Percentiles rank a stretch among this genome's conserved stretches.
Conservation (phyloP, 2,888 invertebrate species). For the Rosalia funebris region DNA sequence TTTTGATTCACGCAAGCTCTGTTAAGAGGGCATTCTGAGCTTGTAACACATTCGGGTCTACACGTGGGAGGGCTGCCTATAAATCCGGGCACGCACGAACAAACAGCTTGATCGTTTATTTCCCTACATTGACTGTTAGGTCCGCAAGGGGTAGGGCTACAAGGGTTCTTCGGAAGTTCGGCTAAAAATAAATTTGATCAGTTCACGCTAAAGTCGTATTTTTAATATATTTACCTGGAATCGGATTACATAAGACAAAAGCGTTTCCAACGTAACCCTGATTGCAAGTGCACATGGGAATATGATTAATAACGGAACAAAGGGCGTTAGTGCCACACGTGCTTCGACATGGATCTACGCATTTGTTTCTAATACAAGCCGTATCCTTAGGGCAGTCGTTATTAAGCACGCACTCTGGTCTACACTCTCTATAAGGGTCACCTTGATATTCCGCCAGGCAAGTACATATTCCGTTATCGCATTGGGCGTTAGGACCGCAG, state of each 20-base stretch:
- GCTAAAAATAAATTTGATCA: slow-evolving; percentile 7
- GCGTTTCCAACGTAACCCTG: slow-evolving; percentile 77
- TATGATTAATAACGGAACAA: slow-evolving; percentile 79
- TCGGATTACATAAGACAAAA: slow-evolving; percentile 72
- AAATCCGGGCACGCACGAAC: slow-evolving; percentile 76
- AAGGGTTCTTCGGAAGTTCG: slow-evolving; percentile 61
- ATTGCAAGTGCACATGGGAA: slow-evolving; percentile 80
- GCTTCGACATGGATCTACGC: slow-evolving; percentile 76
- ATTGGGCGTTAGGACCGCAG: slow-evolving; percentile 77
- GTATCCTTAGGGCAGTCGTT: slow-evolving; percentile 76
- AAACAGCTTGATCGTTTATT: slow-evolving; percentile 73
- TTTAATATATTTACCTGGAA: slow-evolving; percentile 64
- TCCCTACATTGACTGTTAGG: slow-evolving; percentile 83
- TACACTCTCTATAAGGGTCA: slow-evolving; percentile 74
- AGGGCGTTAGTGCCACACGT: slow-evolving; percentile 78
- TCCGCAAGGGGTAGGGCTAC: slow-evolving; percentile 79
- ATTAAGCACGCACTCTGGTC: slow-evolving; percentile 80
- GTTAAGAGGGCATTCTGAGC: slow-evolving; percentile 72
- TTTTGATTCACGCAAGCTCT: slow-evolving; percentile 76
- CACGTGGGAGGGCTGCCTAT: slow-evolving; percentile 76
- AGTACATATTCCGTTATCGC: slow-evolving; percentile 74
- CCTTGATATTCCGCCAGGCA: slow-evolving; percentile 76
- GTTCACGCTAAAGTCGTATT: not conserved
- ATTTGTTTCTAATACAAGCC: slow-evolving; percentile 76
- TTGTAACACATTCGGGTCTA: slow-evolving; percentile 75